phyloP scores from a whole-genome alignment of 1,140 invertebrate species.

The Pectinophora gossypiella region DNA sequence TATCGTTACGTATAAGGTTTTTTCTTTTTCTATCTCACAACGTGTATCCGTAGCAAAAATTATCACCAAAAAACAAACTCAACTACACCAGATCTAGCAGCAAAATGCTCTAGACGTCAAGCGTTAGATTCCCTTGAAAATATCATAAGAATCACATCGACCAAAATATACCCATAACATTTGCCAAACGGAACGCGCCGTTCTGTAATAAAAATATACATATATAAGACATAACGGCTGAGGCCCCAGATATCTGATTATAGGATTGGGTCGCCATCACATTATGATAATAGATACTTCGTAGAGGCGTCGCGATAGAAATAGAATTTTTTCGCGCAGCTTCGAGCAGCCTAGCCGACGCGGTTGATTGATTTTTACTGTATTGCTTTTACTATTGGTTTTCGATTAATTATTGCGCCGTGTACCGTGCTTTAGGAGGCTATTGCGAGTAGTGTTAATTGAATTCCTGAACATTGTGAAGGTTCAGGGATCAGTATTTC shows the following conservation, averaged over 20 bases:
- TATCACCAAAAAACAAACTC: too few relatives aligned
- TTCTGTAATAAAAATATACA: constrained; percentile 69
- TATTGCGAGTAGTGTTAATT: too few relatives aligned
- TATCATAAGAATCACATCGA: not conserved
- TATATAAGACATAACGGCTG: constrained; percentile 58
- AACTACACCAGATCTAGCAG: too few relatives aligned
- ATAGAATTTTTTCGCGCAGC: constrained; percentile 65
- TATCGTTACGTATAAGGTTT: too few relatives aligned
- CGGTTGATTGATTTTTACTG: constrained; percentile 54
- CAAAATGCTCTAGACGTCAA: too few relatives aligned
- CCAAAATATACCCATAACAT: constrained; percentile 48
- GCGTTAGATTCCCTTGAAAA: not conserved
- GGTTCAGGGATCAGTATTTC: too few relatives aligned
- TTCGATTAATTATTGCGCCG: constrained; percentile 5
- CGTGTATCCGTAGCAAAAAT: too few relatives aligned
- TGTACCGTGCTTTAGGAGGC: too few relatives aligned
- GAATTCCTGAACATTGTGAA: too few relatives aligned
- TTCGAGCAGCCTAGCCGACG: constrained; percentile 14
- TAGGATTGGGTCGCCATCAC: constrained; percentile 64
- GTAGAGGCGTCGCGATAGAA: constrained; percentile 54
- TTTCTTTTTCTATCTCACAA: too few relatives aligned
- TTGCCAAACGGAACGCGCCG: constrained; percentile 45
- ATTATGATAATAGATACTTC: constrained; percentile 67
- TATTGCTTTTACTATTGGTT: constrained; percentile 35
- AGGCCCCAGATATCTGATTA: constrained; percentile 68